Evolutionary conservation across 1,140 invertebrate species (phyloP), one percentile per base, ranked within the genome.

Genomic region (Bombus pascuorum): DNA sequence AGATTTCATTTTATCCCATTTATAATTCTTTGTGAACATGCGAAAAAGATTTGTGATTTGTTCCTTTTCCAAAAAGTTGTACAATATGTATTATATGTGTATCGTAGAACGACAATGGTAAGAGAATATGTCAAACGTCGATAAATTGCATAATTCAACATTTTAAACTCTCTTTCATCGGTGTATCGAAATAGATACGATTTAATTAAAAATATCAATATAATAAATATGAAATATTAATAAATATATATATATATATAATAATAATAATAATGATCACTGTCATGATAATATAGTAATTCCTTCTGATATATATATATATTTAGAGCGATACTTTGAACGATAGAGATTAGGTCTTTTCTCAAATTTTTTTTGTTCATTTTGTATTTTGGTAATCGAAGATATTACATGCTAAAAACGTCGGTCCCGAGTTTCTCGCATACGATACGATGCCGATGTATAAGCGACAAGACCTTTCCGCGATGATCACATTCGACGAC

Each of bases 221-320:
- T 91, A 91, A 91, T 91, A 91, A 91, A 91, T 91, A 91, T 90
- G 90, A 87, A 90, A 91, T 91, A 89, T 91, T 68, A 74, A 77
- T 89, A 83, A 82, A 86, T 86, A 87, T 68, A 72, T 72, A 81
- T 74, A 65, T 83, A 25, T 86, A 76, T 79, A 70, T 87, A 72
- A 79, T 86, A 73, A 70, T 87, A 72, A 79, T 86, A 73, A 79
- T 62, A 78, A 76, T 68, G 1, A 68, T 68, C 53, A 81, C 86
- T 81, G 8, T 72, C 44, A 32, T 70, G n/a, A 85, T 62, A 74
- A 77, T 77, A 72, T 70, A 75, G 71, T 83, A 83, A 83, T 78
- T 70, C 81, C 39, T 65, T 90, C 73, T 81, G 82, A 87, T 87
- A 90, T 89, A 89, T 83, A 81, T 37, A 53, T 53, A 53, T 53